Evolutionary conservation across 2,797 vertebrate species (phyloP).

Genomic region (Hyperoplus lanceolatus): DNA sequence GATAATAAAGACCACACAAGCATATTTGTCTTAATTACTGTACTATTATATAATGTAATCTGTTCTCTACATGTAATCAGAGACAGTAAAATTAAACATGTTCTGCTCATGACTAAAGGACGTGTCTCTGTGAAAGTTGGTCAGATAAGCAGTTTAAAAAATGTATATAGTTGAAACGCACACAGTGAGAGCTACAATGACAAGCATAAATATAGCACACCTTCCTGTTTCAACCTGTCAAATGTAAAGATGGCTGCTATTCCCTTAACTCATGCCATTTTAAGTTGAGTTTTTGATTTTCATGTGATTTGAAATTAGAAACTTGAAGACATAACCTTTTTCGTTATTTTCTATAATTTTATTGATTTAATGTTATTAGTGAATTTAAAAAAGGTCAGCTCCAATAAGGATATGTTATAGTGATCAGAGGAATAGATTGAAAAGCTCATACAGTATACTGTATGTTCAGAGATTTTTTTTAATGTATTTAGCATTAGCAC

Average conservation of each 20-base stretch:
- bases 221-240: not conserved
- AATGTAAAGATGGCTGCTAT: not conserved
- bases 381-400: not conserved
- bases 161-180: not conserved
- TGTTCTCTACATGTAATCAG: not conserved
- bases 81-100: not conserved
- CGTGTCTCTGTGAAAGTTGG: not conserved
- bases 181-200: too few relatives aligned
- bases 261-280: not conserved
- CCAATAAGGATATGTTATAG: not conserved
- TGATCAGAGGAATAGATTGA: too few relatives aligned
- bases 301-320: not conserved
- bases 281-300: not conserved
- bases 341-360: not conserved
- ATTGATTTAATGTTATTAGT: not conserved
- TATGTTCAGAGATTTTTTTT: too few relatives aligned
- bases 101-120: not conserved
- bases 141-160: not conserved
- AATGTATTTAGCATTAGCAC: not conserved
- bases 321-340: not conserved
- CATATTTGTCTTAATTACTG: not conserved
- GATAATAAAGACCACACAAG: constrained; percentile 1
- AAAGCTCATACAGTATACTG: too few relatives aligned
- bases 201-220: not conserved
- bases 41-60: not conserved